Evolutionary conservation across 2,113 vertebrate genomes (phyloP), one percentile per base, ranked within the genome.

Genomic region (Plecturocebus donacophilus): DNA sequence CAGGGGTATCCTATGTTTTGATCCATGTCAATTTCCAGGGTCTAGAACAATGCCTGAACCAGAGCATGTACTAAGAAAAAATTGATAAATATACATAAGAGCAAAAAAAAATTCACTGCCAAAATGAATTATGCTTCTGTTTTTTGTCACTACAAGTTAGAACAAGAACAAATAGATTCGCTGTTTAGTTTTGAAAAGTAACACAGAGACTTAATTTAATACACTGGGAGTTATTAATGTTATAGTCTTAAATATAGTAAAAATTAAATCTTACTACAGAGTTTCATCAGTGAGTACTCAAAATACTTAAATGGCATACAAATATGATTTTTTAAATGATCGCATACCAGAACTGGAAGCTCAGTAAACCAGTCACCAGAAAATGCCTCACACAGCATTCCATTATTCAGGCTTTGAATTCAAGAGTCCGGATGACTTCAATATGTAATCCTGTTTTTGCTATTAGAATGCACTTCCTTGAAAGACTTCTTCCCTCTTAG

Each of bases 1-100:
- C 0, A 6, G 1, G 6, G 16, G 17, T 42, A 77, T 14, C 2
- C 4, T 7, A 38, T 0, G 1, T n/a, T 80, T 87, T 47, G 4
- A 9, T 52, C 38, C 7, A 25, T 14, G 0, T 21, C 13, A 27
- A 27, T 20, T 13, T 0, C 19, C 1, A 4, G 0, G 40, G 3
- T 14, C 49, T n/a, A 79, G 66, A 47, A 52, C 3, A 71, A 49
- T 21, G 13, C 4, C 27, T 17, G 6, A 2, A 25, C 32, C 6
- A 0, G 1, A 87, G 14, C 3, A 35, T 8, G 2, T 45, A 45
- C 8, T 85, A 17, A 16, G 4, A 91, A 11, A 84, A n/a, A 87
- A 17, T 16, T n/a, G 47, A 88, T 73, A 13, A 42, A 80, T 77
- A 40, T 9, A 58, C 17, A 20, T 5, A 19, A 71, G 12, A 87